A percentile compares a stretch with the other conserved stretches of the same genome.
phyloP scores from a whole-genome alignment of 2,113 vertebrate genomes.

The Nesoenas mayeri region DNA sequence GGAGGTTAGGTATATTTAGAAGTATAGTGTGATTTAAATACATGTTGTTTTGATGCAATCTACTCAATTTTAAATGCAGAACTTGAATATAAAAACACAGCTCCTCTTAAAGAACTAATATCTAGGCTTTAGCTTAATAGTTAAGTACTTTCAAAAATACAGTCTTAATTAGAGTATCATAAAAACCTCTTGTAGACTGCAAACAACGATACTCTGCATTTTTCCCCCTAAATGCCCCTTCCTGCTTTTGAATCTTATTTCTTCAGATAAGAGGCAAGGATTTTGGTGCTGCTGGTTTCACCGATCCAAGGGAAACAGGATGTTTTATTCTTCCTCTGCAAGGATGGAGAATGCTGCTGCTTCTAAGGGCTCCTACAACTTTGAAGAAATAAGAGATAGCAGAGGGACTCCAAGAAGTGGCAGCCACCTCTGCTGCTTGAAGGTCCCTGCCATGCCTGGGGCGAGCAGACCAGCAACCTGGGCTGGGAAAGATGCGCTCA shows the following conservation, averaged over 20 bases:
- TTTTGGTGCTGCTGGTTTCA: neutral
- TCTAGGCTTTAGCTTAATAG: conserved; percentile 25
- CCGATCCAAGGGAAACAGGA: neutral
- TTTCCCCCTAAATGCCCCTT: neutral
- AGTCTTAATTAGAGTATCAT: conserved; percentile 7
- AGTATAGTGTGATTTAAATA: conserved; percentile 44
- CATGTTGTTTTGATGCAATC: conserved; percentile 4
- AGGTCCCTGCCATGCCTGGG: accelerated
- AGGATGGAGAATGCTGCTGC: neutral
- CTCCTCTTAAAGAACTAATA: conserved; percentile 33
- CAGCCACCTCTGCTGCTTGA: neutral
- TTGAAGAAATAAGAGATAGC: neutral
- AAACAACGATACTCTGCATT: neutral
- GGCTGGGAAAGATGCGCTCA: neutral
- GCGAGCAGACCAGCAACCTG: accelerated
- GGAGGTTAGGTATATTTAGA: conserved; percentile 47
- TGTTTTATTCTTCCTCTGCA: neutral
- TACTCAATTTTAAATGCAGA: conserved; percentile 37
- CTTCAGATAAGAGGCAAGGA: neutral
- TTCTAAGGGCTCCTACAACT: neutral
- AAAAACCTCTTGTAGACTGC: neutral
- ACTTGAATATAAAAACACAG: neutral
- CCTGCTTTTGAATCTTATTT: neutral
- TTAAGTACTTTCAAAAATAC: conserved; percentile 15
- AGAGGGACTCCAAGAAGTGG: neutral